Conservation (phyloP, 2,888 invertebrate genomes). For the Dinocampus coccinellae region DNA sequence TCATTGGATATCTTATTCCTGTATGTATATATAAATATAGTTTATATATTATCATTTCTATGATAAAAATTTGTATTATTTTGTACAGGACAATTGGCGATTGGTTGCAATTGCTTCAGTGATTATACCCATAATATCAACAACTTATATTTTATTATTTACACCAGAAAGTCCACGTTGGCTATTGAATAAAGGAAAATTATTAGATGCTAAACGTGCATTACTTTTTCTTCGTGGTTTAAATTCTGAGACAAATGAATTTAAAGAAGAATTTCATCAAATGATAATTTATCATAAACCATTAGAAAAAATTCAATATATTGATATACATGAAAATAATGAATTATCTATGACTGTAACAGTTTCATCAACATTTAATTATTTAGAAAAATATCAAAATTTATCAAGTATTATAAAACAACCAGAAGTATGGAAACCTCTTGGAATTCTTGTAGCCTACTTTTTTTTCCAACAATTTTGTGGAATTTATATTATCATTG, state of each 20-base stretch:
- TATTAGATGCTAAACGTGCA: constrained; percentile 66
- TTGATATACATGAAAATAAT: not conserved
- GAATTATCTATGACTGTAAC: not conserved
- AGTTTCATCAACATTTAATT: not conserved
- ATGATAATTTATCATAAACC: constrained; percentile 43
- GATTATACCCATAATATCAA: constrained; percentile 61
- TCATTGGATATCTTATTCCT: constrained; percentile 68
- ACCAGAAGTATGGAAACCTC: constrained; percentile 53
- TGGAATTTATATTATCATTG: constrained; percentile 46
- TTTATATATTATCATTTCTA: too few relatives aligned
- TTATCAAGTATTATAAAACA: constrained; percentile 23
- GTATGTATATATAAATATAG: constrained; percentile 48
- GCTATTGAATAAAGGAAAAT: constrained; percentile 67
- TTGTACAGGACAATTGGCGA: constrained; percentile 63
- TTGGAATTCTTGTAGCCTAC: constrained; percentile 44
- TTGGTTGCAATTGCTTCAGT: constrained; percentile 60
- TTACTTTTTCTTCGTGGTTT: constrained; percentile 65
- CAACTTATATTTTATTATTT: constrained; percentile 60
- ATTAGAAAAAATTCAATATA: constrained; percentile 32
- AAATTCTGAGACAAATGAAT: constrained; percentile 40
- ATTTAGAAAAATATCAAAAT: constrained; percentile 32
- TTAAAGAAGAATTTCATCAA: constrained; percentile 46
- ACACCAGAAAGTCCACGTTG: constrained; percentile 72
- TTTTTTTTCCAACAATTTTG: constrained; percentile 52
- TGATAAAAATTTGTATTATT: not conserved